A percentile compares a stretch with the other conserved stretches of the same genome.
Evolutionary conservation across 2,888 invertebrate genomes (phyloP).

Genomic region (Augiades crinisus): DNA sequence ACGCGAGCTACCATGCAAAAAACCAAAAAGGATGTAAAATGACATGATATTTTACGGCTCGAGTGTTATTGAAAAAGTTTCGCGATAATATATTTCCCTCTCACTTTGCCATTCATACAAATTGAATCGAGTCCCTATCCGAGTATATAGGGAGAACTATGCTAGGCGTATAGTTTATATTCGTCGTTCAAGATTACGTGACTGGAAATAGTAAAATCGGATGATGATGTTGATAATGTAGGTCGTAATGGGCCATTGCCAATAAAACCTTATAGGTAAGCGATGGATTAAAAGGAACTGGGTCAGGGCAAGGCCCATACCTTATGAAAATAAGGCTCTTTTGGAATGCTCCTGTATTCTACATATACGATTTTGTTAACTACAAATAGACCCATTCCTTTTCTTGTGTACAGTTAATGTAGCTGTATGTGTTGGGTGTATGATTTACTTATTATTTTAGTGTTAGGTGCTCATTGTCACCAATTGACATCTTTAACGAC

Average conservation of each 20-base stretch:
- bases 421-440: too few relatives aligned
- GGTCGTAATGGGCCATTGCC: conserved; percentile 79
- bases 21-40: conserved; percentile 48
- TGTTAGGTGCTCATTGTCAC: too few relatives aligned
- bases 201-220: conserved; percentile 81
- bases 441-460: too few relatives aligned
- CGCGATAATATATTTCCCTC: conserved; percentile 47
- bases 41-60: conserved; percentile 51
- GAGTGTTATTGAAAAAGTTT: conserved; percentile 59
- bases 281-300: conserved; percentile 78
- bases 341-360: conserved; percentile 48
- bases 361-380: neutral
- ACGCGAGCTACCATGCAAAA: conserved; percentile 36
- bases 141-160: conserved; percentile 40
- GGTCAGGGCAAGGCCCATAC: conserved; percentile 73
- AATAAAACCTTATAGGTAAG: conserved; percentile 81
- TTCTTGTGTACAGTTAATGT: too few relatives aligned
- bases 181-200: conserved; percentile 77
- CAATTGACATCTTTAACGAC: too few relatives aligned
- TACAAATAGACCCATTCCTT: too few relatives aligned
- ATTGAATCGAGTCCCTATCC: conserved; percentile 50
- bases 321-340: conserved; percentile 69
- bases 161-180: conserved; percentile 66
- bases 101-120: conserved; percentile 51
- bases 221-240: conserved; percentile 81